Evolutionary conservation across 2,888 invertebrate genomes (phyloP).

Genomic region (Dicycla oo): DNA sequence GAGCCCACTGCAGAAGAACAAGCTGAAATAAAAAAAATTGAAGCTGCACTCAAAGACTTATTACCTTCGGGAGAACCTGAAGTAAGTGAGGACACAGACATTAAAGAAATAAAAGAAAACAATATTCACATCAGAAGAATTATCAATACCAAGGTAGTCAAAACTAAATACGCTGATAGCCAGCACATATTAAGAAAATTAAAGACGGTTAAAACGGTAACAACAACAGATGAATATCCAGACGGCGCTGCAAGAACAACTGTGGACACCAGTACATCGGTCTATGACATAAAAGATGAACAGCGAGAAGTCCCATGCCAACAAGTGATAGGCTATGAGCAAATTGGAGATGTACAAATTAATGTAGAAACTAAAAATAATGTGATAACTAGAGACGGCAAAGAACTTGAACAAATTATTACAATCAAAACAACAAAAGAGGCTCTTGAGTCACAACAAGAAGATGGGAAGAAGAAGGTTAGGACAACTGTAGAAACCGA

Average conservation of each 20-base stretch:
- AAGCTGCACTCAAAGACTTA: constrained; percentile 61
- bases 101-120: constrained; percentile 69
- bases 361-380: constrained; percentile 79
- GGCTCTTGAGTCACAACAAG: constrained; percentile 72
- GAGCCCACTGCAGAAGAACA: constrained; percentile 36
- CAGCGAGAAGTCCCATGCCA: constrained; percentile 59
- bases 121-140: constrained; percentile 64
- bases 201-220: constrained; percentile 75
- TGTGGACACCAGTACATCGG: constrained; percentile 79
- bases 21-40: constrained; percentile 56
- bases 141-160: constrained; percentile 67
- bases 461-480: constrained; percentile 78
- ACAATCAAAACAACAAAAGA: constrained; percentile 85
- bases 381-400: constrained; percentile 73
- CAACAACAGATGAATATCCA: constrained; percentile 78
- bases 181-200: constrained; percentile 70
- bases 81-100: constrained; percentile 61
- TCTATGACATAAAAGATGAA: constrained; percentile 76
- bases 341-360: constrained; percentile 62
- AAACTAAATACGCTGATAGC: constrained; percentile 70
- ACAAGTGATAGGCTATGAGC: constrained; percentile 69
- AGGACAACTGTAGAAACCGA: constrained; percentile 82
- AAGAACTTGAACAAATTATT: constrained; percentile 78
- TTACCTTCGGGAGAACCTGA: constrained; percentile 66
- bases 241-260: constrained; percentile 79